Evolutionary conservation across 2,113 vertebrate genomes (phyloP), one percentile per base, ranked within the genome.

Genomic region (Eulemur macaco): DNA sequence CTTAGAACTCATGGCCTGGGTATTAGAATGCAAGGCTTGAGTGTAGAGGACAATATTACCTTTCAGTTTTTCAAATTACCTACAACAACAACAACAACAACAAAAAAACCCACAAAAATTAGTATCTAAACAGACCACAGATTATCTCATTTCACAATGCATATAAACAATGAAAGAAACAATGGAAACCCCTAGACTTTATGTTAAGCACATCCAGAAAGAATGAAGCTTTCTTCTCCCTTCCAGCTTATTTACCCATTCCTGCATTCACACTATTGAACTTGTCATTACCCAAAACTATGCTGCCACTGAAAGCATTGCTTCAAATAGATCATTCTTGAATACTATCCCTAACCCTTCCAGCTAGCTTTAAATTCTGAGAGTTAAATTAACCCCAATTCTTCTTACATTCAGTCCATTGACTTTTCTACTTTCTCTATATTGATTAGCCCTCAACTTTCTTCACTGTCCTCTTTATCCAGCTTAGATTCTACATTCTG

Each of bases 131-230:
- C 37, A 66, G 31, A 82, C 23, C 12, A 20, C 50, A 39, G 12
- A 82, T 93, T 60, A 88, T 93, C 15, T 93, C 39, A 71, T 82
- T 91, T 88, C 14, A 88, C 15, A 85, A 66, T 13, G 71, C 86
- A 81, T 58, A 73, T 23, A 81, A 58, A 91, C 37, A 93, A 93
- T 52, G n/a, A 64, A 74, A 87, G 66, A 50, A 78, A 73, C 10
- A 91, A 60, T 76, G 2, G 34, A 68, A 81, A 87, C 4, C 9
- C 31, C 5, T 12, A 68, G 45, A 58, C 37, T 88, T 89, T 80
- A 76, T 52, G 12, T 80, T 52, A 68, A 88, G 29, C 29, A 74
- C 80, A 91, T 81, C 5, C 52, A 71, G 63, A 84, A 95, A 50
- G 17, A 89, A 69, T 74, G 80, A 50, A 88, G 17, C n/a, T 52